Evolutionary conservation across 2,113 vertebrate genomes (phyloP), one percentile per base, ranked within the genome.

Genomic region (Pelmatolapia mariae): DNA sequence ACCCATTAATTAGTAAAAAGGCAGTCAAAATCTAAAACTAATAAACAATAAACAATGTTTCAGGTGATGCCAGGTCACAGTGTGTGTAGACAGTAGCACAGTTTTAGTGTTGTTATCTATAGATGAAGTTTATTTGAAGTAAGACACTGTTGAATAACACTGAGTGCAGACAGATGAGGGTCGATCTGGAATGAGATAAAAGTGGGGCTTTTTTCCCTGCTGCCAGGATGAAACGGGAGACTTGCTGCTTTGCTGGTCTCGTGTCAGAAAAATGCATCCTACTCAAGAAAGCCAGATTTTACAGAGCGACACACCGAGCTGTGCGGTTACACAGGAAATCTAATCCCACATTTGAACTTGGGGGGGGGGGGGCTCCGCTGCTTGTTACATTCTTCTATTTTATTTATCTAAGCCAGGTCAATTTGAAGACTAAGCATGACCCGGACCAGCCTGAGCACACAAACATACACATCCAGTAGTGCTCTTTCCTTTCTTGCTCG

Each of bases 371-470:
- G 81, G 83, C 86, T 52, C 22, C 40, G 85, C 87, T 92, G 87
- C 89, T 84, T 15, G 85, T 88, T 91, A 88, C 89, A 85, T 90
- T 93, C 90, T 91, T 91, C 83, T 71, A 24, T 92, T 86, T 90
- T 93, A 90, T 94, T 94, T 95, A 83, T 86, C 86, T 33, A 92
- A 95, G 95, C 91, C 92, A 89, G 91, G 92, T 94, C 89, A 89
- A 92, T 94, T 91, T 90, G 85, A 89, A 91, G 91, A 73, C 90
- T 88, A 24, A 18, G 80, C 79, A 16, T 92, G 95, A 95, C 91
- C 92, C 10, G 36, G 68, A 85, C 26, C 93, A 95, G 93, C 81
- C 92, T 83, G 63, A 57, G 7, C 81, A 89, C 88, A 79, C 86
- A 91, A 82, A 89, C 9, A 90, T 85, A 87, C 87, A 66, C 83